phyloP scores from a whole-genome alignment of 1,140 invertebrate species.

The Phenacoccus solenopsis region DNA sequence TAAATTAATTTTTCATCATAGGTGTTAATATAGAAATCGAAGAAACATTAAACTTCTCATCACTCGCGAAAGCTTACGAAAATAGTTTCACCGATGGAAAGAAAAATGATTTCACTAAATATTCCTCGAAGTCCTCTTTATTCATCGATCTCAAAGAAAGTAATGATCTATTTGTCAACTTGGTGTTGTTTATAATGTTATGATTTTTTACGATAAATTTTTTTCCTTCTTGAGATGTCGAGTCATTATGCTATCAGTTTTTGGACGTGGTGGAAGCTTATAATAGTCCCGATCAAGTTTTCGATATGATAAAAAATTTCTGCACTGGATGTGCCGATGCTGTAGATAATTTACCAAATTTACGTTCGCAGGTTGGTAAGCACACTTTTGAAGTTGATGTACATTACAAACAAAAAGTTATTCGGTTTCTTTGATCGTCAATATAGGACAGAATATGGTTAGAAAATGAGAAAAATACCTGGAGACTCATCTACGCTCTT shows the following conservation, averaged over 20 bases:
- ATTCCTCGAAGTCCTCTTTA: background rate
- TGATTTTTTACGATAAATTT: background rate
- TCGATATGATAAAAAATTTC: background rate
- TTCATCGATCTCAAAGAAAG: background rate
- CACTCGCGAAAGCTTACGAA: background rate
- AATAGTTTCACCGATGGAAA: background rate
- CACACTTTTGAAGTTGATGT: too few species aligned
- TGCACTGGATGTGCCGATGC: background rate
- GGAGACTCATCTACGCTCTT: conserved; percentile 65
- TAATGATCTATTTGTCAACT: background rate
- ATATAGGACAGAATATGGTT: conserved; percentile 41
- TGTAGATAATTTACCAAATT: background rate
- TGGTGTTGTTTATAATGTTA: too few species aligned
- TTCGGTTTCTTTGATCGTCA: background rate
- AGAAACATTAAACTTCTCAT: background rate
- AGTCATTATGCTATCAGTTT: background rate
- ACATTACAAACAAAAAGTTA: background rate
- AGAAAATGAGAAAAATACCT: conserved; percentile 71
- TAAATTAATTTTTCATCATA: background rate
- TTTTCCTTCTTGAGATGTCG: background rate
- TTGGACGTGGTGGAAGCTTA: background rate
- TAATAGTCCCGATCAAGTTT: background rate
- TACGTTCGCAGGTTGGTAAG: background rate
- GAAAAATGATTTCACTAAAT: background rate
- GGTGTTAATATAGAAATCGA: conserved; percentile 5